Percentiles rank a stretch among this genome's conserved stretches.
phyloP scores from a whole-genome alignment of 35 echinoderm and acorn worm species.

The Hemicentrotus pulcherrimus region DNA sequence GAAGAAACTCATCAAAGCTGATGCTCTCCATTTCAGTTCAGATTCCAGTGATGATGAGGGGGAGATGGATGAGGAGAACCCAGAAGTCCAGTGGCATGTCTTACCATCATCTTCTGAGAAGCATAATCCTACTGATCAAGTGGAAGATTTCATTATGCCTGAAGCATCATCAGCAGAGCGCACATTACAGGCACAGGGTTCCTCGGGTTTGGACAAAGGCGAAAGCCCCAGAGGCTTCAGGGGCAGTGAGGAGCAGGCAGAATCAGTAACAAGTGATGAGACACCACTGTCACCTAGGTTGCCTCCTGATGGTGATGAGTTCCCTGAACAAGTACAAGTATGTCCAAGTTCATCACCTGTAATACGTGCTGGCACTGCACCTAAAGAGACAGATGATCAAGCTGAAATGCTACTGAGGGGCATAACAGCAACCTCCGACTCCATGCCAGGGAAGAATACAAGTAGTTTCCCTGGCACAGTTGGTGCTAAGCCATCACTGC shows the following conservation, averaged over 20 bases:
- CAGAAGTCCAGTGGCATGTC: background rate
- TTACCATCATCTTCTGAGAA: background rate
- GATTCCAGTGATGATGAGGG: constrained; percentile 59
- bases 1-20: constrained; percentile 74
- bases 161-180: background rate
- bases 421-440: background rate
- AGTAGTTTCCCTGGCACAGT: background rate
- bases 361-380: background rate
- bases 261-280: constrained; percentile 47
- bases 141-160: background rate
- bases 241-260: background rate
- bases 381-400: background rate
- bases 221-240: constrained; percentile 9
- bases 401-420: background rate
- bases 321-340: constrained; percentile 60
- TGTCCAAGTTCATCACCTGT: constrained; percentile 65
- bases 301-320: constrained; percentile 94
- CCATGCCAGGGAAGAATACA: background rate
- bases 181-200: constrained; percentile 13
- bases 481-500: constrained; percentile 40
- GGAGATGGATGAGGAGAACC: background rate
- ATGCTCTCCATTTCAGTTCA: constrained; percentile 51
- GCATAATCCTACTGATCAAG: background rate
- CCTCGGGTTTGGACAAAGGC: background rate
- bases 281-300: constrained; percentile 80